Conservation (phyloP, 1,140 invertebrate species). For the Papilio polyxenes region DNA sequence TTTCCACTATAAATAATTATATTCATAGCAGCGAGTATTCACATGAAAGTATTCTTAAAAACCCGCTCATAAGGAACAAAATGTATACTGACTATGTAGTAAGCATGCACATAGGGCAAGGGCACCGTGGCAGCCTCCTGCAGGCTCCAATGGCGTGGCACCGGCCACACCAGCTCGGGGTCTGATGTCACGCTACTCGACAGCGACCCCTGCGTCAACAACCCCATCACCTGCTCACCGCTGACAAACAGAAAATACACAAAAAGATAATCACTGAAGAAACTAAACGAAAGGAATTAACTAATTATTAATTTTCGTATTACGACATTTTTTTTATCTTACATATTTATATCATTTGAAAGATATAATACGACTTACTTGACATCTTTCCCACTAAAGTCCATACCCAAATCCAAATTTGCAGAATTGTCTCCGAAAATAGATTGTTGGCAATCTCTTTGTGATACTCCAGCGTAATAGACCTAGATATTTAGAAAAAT, state of each 20-base stretch:
- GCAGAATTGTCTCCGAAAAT: not conserved
- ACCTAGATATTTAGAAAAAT: not conserved
- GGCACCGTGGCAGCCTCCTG: conserved; percentile 90
- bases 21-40: too few species aligned
- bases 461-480: conserved; percentile 1
- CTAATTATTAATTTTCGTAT: too few species aligned
- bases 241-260: conserved; percentile 37
- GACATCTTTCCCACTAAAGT: not conserved
- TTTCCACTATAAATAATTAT: too few species aligned
- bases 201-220: conserved; percentile 42
- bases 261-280: not conserved
- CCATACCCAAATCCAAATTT: not conserved
- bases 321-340: too few species aligned
- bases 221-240: conserved; percentile 54
- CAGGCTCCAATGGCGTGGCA: conserved; percentile 87
- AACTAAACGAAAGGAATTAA: not conserved
- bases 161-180: conserved; percentile 82
- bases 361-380: not conserved
- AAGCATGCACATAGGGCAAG: conserved; percentile 49
- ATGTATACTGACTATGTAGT: not conserved
- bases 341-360: too few species aligned
- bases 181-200: conserved; percentile 47
- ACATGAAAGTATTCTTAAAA: not conserved
- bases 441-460: conserved; percentile 10
- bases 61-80: not conserved